phyloP scores from a whole-genome alignment of 2,113 vertebrate genomes.

The western clawed frog (Xenopus tropicalis) region DNA sequence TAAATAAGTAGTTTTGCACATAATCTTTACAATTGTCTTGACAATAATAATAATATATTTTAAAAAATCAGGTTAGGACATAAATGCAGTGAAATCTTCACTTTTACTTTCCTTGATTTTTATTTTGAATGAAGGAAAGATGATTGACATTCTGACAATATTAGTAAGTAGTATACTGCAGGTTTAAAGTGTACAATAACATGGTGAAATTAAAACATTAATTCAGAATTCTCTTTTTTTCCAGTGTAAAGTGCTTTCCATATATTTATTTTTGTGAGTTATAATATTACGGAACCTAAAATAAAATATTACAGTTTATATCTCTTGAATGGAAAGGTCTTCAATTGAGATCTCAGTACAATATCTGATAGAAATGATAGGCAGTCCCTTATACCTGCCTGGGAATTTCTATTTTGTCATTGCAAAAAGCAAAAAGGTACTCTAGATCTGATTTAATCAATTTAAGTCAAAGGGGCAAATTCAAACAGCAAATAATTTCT shows the following conservation, averaged over 20 bases:
- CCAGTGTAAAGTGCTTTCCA: background rate
- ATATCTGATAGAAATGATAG: too few species aligned
- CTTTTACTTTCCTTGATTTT: background rate
- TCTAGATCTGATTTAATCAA: too few species aligned
- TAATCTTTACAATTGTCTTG: constrained; percentile 51
- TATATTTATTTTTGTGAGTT: too few species aligned
- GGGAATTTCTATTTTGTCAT: too few species aligned
- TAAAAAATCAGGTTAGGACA: constrained; percentile 15
- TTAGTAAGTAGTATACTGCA: constrained; percentile 6
- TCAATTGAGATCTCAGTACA: too few species aligned
- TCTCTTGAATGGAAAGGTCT: too few species aligned
- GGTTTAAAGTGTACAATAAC: background rate
- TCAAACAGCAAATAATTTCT: too few species aligned
- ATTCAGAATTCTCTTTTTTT: background rate
- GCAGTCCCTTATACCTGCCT: too few species aligned
- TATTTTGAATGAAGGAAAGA: constrained; percentile 7
- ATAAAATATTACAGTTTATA: too few species aligned
- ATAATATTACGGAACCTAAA: too few species aligned
- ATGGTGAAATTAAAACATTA: background rate
- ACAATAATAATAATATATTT: constrained; percentile 37
- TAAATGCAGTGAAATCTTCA: constrained; percentile 13
- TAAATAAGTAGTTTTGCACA: constrained; percentile 56
- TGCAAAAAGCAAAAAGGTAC: too few species aligned
- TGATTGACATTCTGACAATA: background rate
- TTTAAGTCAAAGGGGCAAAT: too few species aligned